These are phyloP conservation scores for Epistrophella euchroma DNA, from an alignment of 2,888 invertebrate species.

Conservation along the genomic window DNA sequence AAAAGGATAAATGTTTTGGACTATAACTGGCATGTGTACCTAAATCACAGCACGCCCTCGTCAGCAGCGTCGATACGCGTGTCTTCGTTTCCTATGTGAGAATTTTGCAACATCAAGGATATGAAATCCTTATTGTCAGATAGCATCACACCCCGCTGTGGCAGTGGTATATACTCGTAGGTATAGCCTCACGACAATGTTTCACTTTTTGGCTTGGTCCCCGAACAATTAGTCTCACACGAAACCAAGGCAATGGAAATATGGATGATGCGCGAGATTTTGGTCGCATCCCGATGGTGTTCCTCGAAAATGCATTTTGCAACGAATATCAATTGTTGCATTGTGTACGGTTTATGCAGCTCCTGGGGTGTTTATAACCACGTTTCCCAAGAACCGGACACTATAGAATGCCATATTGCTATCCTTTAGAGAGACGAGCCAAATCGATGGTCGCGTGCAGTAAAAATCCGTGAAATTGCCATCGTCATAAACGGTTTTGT, in stretches of 20 bases:
- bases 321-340: slow-evolving; percentile 53
- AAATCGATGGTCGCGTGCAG: slow-evolving; percentile 66
- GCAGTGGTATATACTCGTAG: neutral
- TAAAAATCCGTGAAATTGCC: slow-evolving; percentile 76
- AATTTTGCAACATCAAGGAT: slow-evolving; percentile 54
- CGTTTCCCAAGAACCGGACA: slow-evolving; percentile 63
- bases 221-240: slow-evolving; percentile 55
- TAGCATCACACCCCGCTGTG: slow-evolving; percentile 50
- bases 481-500: slow-evolving; percentile 73
- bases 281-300: slow-evolving; percentile 50
- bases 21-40: slow-evolving; percentile 51
- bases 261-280: slow-evolving; percentile 51
- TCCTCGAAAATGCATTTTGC: slow-evolving; percentile 53
- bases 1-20: slow-evolving; percentile 30
- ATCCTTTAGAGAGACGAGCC: neutral
- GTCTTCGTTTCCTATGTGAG: slow-evolving; percentile 62
- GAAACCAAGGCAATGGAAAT: slow-evolving; percentile 17
- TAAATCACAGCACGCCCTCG: slow-evolving; percentile 68
- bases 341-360: slow-evolving; percentile 69
- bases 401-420: slow-evolving; percentile 10
- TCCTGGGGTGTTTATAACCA: slow-evolving; percentile 69
- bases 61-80: slow-evolving; percentile 47
- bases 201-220: slow-evolving; percentile 26
- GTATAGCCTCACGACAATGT: slow-evolving; percentile 55
- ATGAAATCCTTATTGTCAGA: slow-evolving; percentile 38